Percentiles rank a stretch among this genome's conserved stretches.
These are phyloP conservation scores for Cataglyphis altisquamis DNA, from an alignment of 2,888 invertebrate genomes.

Conservation along the genomic window DNA sequence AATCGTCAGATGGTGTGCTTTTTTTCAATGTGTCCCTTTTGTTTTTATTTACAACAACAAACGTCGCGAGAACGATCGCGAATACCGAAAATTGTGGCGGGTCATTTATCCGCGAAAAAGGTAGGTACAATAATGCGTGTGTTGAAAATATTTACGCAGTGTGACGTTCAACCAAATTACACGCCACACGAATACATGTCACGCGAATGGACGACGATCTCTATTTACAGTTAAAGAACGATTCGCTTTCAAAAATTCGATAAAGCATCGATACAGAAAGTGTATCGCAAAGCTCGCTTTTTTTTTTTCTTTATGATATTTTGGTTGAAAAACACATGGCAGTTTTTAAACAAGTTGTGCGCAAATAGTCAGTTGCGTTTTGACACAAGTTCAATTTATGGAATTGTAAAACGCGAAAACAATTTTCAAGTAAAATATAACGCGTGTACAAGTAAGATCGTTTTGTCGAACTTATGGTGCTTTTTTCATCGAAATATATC, in stretches of 20 bases:
- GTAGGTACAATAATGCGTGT: conserved; percentile 26
- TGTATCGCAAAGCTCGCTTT: not conserved
- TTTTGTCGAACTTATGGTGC: not conserved
- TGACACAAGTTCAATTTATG: not conserved
- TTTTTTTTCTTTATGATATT: conserved; percentile 2
- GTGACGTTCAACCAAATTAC: conserved; percentile 14
- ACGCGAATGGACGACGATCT: not conserved
- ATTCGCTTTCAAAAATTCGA: conserved; percentile 11
- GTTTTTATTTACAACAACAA: conserved; percentile 16
- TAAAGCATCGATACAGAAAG: conserved; percentile 1
- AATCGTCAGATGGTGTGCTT: conserved; percentile 4
- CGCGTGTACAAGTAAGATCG: not conserved
- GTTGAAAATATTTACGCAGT: conserved; percentile 33
- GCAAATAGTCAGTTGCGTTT: not conserved
- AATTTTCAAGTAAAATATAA: not conserved
- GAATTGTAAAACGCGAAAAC: not conserved
- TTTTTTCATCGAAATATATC: not conserved
- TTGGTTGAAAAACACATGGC: not conserved
- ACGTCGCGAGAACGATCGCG: not conserved
- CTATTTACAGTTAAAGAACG: conserved; percentile 45
- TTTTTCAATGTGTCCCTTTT: not conserved
- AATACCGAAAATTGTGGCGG: conserved; percentile 23
- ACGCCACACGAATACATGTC: not conserved
- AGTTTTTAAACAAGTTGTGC: not conserved
- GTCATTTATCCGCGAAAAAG: not conserved